Evolutionary conservation across 2,888 invertebrate genomes (phyloP).

Genomic region (Biston stratarius): DNA sequence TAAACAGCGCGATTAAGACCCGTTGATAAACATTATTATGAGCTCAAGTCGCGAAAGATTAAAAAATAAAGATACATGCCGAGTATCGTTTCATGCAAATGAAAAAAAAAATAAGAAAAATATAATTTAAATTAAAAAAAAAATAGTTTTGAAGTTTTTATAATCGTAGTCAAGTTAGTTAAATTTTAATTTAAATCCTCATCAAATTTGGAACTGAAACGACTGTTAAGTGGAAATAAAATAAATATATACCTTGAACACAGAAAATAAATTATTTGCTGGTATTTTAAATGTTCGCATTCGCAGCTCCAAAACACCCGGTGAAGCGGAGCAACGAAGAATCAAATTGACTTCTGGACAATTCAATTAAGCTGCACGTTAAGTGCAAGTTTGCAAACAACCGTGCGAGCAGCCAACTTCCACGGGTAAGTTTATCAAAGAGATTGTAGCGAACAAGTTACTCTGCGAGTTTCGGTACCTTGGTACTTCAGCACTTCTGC

Average conservation of each 20-base stretch:
- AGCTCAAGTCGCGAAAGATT: background rate
- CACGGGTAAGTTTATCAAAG: conserved; percentile 68
- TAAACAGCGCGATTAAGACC: too few relatives aligned
- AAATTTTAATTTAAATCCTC: too few relatives aligned
- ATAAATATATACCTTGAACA: too few relatives aligned
- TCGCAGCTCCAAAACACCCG: conserved; percentile 35
- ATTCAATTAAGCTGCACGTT: conserved; percentile 82
- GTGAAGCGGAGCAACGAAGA: conserved; percentile 60
- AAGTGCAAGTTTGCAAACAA: conserved; percentile 82
- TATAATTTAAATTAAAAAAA: too few relatives aligned
- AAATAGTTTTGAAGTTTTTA: too few relatives aligned
- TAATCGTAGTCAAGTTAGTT: too few relatives aligned
- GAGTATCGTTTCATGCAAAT: conserved; percentile 7
- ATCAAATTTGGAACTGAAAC: too few relatives aligned
- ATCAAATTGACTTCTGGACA: conserved; percentile 80
- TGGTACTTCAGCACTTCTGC: conserved; percentile 30
- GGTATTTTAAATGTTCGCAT: conserved; percentile 27
- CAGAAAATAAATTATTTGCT: conserved; percentile 24
- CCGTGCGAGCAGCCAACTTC: conserved; percentile 74
- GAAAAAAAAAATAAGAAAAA: too few relatives aligned
- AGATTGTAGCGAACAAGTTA: conserved; percentile 76
- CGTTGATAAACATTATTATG: background rate
- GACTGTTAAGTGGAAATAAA: too few relatives aligned
- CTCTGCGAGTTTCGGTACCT: conserved; percentile 56
- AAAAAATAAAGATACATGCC: conserved; percentile 50